A percentile compares a stretch with the other conserved stretches of the same genome.
phyloP scores from a whole-genome alignment of 2,113 vertebrate species.

The Eublepharis macularius region DNA sequence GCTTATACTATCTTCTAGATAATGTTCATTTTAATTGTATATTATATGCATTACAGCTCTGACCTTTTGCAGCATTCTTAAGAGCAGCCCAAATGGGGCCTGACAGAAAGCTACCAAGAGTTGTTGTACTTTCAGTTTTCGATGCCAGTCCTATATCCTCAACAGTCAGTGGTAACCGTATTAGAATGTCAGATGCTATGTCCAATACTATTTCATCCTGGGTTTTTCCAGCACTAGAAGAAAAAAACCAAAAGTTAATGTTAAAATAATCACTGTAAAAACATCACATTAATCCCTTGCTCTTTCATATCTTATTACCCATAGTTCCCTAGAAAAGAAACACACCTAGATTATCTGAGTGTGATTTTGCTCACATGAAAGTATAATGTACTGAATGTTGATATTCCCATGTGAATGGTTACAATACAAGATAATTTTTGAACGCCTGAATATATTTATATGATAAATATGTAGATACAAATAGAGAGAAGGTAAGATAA shows the following conservation, averaged over 20 bases:
- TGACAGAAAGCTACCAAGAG: constrained; percentile 40
- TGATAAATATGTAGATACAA: no score
- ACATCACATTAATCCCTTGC: not conserved
- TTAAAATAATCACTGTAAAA: not conserved
- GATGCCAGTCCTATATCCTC: constrained; percentile 3
- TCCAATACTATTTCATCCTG: constrained; percentile 58
- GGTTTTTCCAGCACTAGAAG: constrained; percentile 40
- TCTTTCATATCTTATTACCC: not conserved
- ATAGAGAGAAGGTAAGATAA: no score
- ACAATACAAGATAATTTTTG: not conserved
- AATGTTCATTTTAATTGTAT: not conserved
- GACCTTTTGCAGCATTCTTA: constrained; percentile 32
- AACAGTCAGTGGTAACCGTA: constrained; percentile 53
- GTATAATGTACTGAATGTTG: not conserved
- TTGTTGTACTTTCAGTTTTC: not conserved
- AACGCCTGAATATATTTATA: not conserved
- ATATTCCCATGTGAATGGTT: not conserved
- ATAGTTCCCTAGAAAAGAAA: not conserved
- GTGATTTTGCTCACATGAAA: not conserved
- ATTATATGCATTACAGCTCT: constrained; percentile 2
- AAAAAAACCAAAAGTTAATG: not conserved
- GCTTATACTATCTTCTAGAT: not conserved
- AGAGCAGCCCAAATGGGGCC: constrained; percentile 57
- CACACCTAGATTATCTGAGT: not conserved
- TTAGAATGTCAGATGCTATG: constrained; percentile 35